Evolutionary conservation across 1,140 invertebrate genomes (phyloP).

Genomic region (Brachionus rubens): DNA sequence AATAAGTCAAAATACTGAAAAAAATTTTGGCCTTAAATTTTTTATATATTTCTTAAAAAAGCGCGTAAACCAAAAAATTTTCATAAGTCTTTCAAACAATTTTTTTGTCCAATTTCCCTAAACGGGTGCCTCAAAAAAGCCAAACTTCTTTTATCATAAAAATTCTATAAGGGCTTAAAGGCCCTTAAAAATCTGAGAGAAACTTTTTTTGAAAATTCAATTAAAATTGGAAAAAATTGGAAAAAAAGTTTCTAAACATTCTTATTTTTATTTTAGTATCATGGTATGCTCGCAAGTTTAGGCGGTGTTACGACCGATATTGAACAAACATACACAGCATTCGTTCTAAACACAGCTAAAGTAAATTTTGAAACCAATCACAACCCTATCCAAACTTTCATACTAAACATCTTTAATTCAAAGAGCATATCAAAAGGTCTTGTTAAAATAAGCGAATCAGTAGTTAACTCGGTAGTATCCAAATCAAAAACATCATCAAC

Average conservation of each 20-base stretch:
- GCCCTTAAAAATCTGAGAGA: no score
- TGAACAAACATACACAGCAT: constrained; percentile 86
- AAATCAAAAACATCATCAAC: background rate
- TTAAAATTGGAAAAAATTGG: no score
- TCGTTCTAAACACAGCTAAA: constrained; percentile 89
- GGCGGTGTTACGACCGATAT: constrained; percentile 71
- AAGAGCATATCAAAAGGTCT: constrained; percentile 63
- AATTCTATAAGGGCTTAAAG: no score
- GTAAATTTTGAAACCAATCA: constrained; percentile 56
- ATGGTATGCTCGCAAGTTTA: constrained; percentile 72
- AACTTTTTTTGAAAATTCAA: no score
- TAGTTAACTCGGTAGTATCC: constrained; percentile 66
- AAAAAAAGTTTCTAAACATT: no score
- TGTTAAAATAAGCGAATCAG: constrained; percentile 81
- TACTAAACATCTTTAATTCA: constrained; percentile 44
- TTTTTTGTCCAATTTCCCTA: no score
- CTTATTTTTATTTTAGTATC: constrained; percentile 35
- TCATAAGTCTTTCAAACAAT: no score
- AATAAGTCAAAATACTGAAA: no score
- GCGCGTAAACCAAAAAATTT: no score
- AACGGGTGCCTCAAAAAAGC: no score
- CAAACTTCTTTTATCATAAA: constrained; percentile 47
- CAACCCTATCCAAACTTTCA: constrained; percentile 15
- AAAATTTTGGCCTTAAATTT: no score
- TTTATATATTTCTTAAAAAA: no score